Base-by-base conservation (phyloP, 1,140 invertebrate genomes). In the Macrostomum lignano region DNA sequence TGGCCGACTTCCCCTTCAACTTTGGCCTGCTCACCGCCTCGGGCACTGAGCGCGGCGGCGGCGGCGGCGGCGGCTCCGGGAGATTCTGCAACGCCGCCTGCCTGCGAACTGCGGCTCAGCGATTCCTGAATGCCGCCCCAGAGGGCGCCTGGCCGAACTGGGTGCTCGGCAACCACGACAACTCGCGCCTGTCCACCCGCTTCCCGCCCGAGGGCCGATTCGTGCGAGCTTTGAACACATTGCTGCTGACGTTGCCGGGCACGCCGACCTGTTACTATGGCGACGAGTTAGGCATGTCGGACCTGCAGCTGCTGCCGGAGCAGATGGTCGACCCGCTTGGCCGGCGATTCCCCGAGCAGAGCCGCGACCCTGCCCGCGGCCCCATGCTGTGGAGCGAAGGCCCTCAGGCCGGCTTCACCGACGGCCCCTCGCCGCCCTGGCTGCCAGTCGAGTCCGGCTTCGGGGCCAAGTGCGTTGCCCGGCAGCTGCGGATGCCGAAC, bases 241-340 rank as follows among this genome's bases (percentile, higher is more conserved):
- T 76, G 17, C 60, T 65, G 2, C 49, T 71, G 21, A 41, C 73
- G 0, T 43, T 76, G 14, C 70, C 71, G 9, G 74, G 73, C 0
- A 65, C 71, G 7, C 60, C 67, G 1, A 62, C 75, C 1, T 67
- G 67, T 34, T 77, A 76, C 47, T 69, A 74, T 52, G 74, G 74
- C 7, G 74, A 78, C 49, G 74, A 78, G 51, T 64, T 78, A 36
- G 73, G 67, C 2, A 73, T 77, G 69, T 53, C 62, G 3, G 65
- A 75, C 50, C 64, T 36, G 3, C 14, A 14, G 11, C 11, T 32
- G 17, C 1, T 5, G 31, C 15, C 17, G 15, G 19, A 36, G 15
- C 6, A 33, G 7, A 6, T 11, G 11, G 6, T 7, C 20, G 13
- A 11, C 7, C n/a, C 2, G 21, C 3, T 0, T 25, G 6, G 45